Evolutionary conservation across 2,113 vertebrate species (phyloP), one percentile per base, ranked within the genome.

Genomic region (Ia io): DNA sequence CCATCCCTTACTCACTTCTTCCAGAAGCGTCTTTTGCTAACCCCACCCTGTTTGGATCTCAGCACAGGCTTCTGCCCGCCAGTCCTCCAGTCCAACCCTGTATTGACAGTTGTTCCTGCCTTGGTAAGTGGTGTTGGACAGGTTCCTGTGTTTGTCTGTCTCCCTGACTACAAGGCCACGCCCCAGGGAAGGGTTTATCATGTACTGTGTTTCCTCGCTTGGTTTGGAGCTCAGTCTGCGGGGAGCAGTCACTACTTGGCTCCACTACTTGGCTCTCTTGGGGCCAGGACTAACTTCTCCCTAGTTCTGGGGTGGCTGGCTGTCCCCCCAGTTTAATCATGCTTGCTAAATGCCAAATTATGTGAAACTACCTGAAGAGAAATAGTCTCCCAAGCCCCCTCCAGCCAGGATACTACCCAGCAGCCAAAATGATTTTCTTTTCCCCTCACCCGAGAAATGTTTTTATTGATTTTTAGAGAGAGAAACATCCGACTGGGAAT

Each of bases 81-180:
- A 51, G 44, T 59, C 56, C 16, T 79, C 28, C 73, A 74, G 56
- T n/a, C 53, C 73, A 32, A 32, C 40, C 80, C 70, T 89, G 77
- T 53, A 12, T 11, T 49, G 73, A 69, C 78, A 78, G 77, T 44
- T 53, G 61, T 30, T 59, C 79, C 70, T 10, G 10, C 28, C 71
- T 49, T 12, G 80, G 13, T 69, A 25, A 23, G 35, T 44, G 40
- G 35, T 56, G 69, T 56, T 5, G 18, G 80, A 14, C 37, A 73
- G 67, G 67, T 91, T 74, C 79, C 76, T 10, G 23, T 65, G 95
- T 94, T 94, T 82, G 13, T 79, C 16, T 35, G 76, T 95, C 70
- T 93, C 94, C 96, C 9, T 86, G 92, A 89, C 90, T 40, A 95
- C 83, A 20, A 83, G 56, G 37, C 28, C 59, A 42, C 12, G 2